Evolutionary conservation across 2,888 invertebrate species (phyloP).

Genomic region (Temnothorax ravouxi): DNA sequence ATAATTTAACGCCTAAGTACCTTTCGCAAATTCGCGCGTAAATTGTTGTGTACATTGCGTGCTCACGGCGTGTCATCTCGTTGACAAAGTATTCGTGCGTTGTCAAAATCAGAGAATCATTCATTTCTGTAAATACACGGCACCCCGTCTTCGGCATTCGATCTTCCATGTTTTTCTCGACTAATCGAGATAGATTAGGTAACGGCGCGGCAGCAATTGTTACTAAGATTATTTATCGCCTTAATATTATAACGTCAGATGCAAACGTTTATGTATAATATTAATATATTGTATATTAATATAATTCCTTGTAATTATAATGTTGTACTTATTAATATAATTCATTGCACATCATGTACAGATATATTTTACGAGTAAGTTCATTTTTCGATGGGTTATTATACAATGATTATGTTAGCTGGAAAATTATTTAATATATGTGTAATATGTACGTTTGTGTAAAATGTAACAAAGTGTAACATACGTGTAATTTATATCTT

Average conservation of each 20-base stretch:
- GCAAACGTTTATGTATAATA: conserved; percentile 39
- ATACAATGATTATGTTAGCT: background rate
- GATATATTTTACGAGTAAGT: conserved; percentile 54
- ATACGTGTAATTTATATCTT: conserved; percentile 71
- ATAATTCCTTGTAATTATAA: background rate
- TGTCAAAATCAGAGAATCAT: conserved; percentile 54
- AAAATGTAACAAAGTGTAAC: conserved; percentile 71
- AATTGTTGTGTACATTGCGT: conserved; percentile 26
- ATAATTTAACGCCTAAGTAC: background rate
- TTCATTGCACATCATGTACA: conserved; percentile 29
- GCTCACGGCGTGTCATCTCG: conserved; percentile 68
- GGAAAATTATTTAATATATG: conserved; percentile 13
- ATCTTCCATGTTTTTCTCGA: conserved; percentile 27
- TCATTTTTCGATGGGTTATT: conserved; percentile 37
- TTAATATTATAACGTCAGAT: conserved; percentile 16
- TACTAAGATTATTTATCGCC: conserved; percentile 55
- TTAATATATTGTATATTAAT: conserved; percentile 29
- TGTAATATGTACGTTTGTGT: conserved; percentile 46
- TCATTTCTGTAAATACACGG: conserved; percentile 70
- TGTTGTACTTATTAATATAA: background rate
- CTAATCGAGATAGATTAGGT: conserved; percentile 23
- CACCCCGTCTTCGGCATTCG: conserved; percentile 48
- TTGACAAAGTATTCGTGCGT: conserved; percentile 72
- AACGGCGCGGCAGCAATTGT: conserved; percentile 1
- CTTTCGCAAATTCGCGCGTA: conserved; percentile 4